These are phyloP conservation scores for Orthosia gothica DNA, from an alignment of 2,888 invertebrate genomes.

Conservation along the genomic window DNA sequence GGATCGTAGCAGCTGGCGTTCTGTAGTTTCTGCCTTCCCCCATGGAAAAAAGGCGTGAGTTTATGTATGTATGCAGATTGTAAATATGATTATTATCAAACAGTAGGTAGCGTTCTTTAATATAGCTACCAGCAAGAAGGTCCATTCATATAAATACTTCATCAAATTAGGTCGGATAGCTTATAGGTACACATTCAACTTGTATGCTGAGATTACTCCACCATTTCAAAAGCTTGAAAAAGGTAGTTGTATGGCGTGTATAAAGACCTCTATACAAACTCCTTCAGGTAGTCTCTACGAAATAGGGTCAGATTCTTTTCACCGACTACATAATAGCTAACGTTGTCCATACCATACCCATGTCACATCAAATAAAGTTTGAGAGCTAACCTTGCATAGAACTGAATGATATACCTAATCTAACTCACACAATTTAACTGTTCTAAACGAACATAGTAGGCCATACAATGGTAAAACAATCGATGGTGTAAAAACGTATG, in stretches of 20 bases:
- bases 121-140: not conserved
- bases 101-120: not conserved
- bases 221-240: constrained; percentile 24
- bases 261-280: not conserved
- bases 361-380: not conserved
- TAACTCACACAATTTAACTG: not conserved
- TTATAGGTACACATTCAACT: constrained; percentile 4
- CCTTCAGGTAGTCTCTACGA: not conserved
- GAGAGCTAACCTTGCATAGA: constrained; percentile 4
- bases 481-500: constrained; percentile 66
- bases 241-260: not conserved
- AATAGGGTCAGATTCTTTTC: constrained; percentile 9
- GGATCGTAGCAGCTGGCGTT: no score
- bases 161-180: constrained; percentile 9
- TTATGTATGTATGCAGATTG: no score
- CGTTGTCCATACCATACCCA: not conserved
- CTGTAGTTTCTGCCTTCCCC: no score
- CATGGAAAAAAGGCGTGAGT: no score
- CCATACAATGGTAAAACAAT: constrained; percentile 27
- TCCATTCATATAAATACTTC: constrained; percentile 4
- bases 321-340: not conserved
- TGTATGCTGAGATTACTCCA: constrained; percentile 12
- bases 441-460: not conserved
- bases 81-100: not conserved
- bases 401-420: constrained; percentile 2